phyloP scores from a whole-genome alignment of 2,113 vertebrate species.

The Megaceryle maxima region DNA sequence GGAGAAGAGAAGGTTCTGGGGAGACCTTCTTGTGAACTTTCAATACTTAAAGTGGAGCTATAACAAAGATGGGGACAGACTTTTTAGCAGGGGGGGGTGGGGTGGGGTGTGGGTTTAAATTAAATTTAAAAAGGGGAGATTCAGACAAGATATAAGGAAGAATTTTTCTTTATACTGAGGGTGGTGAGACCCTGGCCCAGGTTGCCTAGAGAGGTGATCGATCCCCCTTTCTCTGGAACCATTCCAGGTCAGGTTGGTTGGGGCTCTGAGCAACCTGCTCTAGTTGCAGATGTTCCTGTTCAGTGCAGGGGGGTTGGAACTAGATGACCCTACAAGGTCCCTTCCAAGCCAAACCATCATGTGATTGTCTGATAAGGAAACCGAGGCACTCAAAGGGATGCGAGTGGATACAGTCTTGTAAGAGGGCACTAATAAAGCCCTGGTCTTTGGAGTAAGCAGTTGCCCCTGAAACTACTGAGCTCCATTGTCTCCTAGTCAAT shows the following conservation, averaged over 20 bases:
- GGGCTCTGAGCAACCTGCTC: neutral
- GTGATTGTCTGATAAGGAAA: neutral
- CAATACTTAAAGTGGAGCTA: fast-evolving
- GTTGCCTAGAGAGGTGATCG: neutral
- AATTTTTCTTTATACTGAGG: neutral
- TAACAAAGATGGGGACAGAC: neutral
- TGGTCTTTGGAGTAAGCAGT: neutral
- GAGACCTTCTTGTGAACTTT: fast-evolving
- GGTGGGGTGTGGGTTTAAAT: too few relatives aligned
- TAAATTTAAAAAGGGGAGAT: neutral
- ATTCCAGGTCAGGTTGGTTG: fast-evolving
- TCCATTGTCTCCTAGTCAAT: neutral
- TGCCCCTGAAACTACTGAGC: neutral
- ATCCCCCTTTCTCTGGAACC: fast-evolving
- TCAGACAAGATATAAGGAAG: neutral
- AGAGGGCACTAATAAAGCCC: neutral
- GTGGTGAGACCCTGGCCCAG: fast-evolving
- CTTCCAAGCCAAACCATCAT: neutral
- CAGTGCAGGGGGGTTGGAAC: neutral
- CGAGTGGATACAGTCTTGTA: fast-evolving
- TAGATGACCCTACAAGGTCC: neutral
- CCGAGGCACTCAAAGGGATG: neutral
- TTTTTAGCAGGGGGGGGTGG: too few relatives aligned
- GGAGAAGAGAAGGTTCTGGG: neutral
- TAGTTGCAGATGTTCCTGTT: neutral